These are phyloP conservation scores for Leptoteleia sp. DNA, from an alignment of 1,140 invertebrate genomes.

Conservation along the genomic window DNA sequence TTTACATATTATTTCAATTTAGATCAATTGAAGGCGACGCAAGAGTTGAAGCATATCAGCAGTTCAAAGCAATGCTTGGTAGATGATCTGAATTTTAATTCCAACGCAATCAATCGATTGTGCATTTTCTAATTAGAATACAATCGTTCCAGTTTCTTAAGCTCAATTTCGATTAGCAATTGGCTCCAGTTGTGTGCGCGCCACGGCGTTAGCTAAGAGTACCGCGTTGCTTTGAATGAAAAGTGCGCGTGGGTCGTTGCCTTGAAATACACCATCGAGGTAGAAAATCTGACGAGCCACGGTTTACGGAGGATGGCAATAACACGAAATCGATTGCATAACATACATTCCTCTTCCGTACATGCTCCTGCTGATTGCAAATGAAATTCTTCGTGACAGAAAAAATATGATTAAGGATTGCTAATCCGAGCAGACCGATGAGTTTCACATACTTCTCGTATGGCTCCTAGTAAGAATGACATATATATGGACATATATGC, in stretches of 20 bases:
- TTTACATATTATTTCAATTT: no score
- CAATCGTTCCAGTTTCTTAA: constrained; percentile 32
- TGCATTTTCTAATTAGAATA: constrained; percentile 33
- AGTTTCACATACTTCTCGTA: not conserved
- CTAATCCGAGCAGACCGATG: not conserved
- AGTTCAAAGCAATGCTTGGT: no score
- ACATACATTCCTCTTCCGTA: constrained; percentile 52
- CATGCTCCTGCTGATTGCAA: constrained; percentile 38
- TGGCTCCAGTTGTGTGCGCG: not conserved
- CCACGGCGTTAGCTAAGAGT: constrained; percentile 4
- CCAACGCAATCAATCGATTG: constrained; percentile 10
- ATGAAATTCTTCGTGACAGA: constrained; percentile 42
- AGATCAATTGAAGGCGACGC: no score
- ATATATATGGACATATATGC: no score
- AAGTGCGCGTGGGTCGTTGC: constrained; percentile 38
- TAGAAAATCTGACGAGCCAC: constrained; percentile 36
- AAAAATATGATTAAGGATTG: constrained; percentile 31
- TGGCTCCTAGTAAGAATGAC: no score
- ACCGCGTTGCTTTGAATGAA: constrained; percentile 27
- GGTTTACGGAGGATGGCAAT: constrained; percentile 46
- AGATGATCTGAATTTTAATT: not conserved
- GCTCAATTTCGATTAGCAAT: constrained; percentile 12
- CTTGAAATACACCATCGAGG: constrained; percentile 43
- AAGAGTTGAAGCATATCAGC: no score
- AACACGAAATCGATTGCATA: constrained; percentile 58